Conservation (phyloP, 2,113 vertebrate species). For the Anolis sagrei region DNA sequence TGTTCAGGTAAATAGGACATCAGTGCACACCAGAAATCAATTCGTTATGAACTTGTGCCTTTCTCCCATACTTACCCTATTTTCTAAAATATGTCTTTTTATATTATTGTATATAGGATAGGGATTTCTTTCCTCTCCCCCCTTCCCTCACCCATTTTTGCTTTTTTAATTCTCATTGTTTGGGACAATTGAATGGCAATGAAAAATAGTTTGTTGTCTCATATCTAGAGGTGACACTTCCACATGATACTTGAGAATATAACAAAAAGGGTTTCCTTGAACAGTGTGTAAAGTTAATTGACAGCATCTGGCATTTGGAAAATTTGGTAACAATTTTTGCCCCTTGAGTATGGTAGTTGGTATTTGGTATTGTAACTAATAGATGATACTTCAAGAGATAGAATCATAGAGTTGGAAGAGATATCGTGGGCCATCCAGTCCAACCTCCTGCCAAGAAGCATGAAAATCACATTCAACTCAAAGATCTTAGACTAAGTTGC, state of each 20-base stretch:
- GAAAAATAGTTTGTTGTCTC: constrained; percentile 75
- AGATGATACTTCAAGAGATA: too few relatives aligned
- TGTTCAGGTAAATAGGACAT: constrained; percentile 61
- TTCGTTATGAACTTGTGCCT: constrained; percentile 49
- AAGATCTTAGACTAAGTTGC: too few relatives aligned
- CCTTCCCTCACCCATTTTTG: neutral
- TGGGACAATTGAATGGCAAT: constrained; percentile 77
- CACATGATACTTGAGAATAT: constrained; percentile 73
- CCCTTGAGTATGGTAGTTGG: constrained; percentile 81
- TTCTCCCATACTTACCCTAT: constrained; percentile 59
- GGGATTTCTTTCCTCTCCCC: neutral
- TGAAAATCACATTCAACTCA: too few relatives aligned
- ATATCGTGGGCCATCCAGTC: too few relatives aligned
- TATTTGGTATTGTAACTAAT: constrained; percentile 77
- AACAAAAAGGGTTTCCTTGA: constrained; percentile 77
- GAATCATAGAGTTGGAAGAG: too few relatives aligned
- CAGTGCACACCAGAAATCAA: constrained; percentile 61
- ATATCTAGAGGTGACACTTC: constrained; percentile 74
- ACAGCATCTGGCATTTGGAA: constrained; percentile 92
- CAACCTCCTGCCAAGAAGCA: too few relatives aligned
- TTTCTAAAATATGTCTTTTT: constrained; percentile 38
- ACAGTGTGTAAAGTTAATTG: constrained; percentile 87
- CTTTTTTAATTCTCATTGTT: constrained; percentile 76
- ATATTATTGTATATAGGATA: neutral
- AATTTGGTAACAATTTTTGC: constrained; percentile 74